Conservation (phyloP, 2,113 vertebrate species). For the Callopanchax toddi region DNA sequence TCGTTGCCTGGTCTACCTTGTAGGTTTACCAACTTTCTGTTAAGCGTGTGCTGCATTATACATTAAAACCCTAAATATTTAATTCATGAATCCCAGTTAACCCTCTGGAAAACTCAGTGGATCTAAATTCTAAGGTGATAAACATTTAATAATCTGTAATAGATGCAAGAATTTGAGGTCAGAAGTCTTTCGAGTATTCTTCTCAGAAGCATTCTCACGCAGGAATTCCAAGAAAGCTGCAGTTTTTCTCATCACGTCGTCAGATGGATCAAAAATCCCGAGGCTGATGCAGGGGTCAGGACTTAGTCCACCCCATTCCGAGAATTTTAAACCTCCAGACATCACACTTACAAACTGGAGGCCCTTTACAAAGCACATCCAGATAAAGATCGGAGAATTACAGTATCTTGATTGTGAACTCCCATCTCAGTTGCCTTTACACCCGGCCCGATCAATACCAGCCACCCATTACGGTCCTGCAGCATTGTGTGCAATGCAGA, state of each 20-base stretch:
- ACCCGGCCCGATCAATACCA: slow-evolving; percentile 38
- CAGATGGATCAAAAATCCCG: slow-evolving; percentile 3
- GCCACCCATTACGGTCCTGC: slow-evolving; percentile 33
- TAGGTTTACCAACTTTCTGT: slow-evolving; percentile 3
- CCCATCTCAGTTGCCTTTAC: slow-evolving; percentile 26
- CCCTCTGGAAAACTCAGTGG: slow-evolving; percentile 9
- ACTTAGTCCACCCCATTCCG: not conserved
- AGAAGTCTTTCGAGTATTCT: not conserved
- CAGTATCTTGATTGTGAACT: slow-evolving; percentile 39
- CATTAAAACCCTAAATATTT: not conserved
- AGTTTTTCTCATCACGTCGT: not conserved
- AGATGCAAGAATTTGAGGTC: slow-evolving; percentile 29
- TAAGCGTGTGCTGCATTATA: not conserved
- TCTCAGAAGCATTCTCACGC: not conserved
- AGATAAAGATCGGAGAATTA: slow-evolving; percentile 36
- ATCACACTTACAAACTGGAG: slow-evolving; percentile 13
- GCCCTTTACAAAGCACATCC: slow-evolving; percentile 6
- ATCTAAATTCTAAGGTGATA: slow-evolving; percentile 4
- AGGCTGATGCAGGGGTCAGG: not conserved
- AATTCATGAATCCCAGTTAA: slow-evolving; percentile 6
- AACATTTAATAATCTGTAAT: slow-evolving; percentile 53
- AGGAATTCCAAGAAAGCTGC: slow-evolving; percentile 1
- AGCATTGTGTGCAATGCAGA: slow-evolving; percentile 17
- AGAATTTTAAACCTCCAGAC: slow-evolving; percentile 25
- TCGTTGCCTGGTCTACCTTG: not conserved